Evolutionary conservation across 1,140 invertebrate species (phyloP), one percentile per base, ranked within the genome.

Genomic region (Hycleus phaleratus): DNA sequence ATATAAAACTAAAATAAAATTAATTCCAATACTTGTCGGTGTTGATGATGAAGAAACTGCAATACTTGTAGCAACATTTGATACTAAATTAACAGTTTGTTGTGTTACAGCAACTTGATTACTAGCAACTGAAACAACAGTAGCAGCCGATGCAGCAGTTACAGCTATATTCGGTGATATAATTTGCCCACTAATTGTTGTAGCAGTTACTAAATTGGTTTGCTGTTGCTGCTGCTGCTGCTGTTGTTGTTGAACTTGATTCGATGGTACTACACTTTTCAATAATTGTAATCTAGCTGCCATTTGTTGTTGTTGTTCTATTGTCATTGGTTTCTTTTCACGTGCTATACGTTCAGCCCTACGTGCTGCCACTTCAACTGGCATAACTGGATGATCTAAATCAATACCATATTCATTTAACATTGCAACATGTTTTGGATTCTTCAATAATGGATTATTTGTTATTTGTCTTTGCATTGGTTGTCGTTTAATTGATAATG

Each of bases 351-450:
- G 78, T 66, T 96, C 93, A 2, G 89, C 90, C 63, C 92, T 79
- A 49, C 85, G 85, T 5, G 83, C 79, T 2, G 93, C 93, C 38
- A 97, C 88, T 63, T 93, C 87, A 63, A 87, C 82, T 0, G 93
- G 93, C 54, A 83, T 81, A 12, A 93, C 74, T 0, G 93, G 93
- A 59, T 79, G 81, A 62, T 97, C 94, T 67, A 94, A 91, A 67
- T 85, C 84, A 46, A 98, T 89, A 4, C 87, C 87, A 71, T 83
- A 86, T 46, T 96, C 92, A 26, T 83, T 79, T 58, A 96, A 73
- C 39, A 94, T 82, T 25, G 85, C 83, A 3, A 88, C 82, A 69
- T 95, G 91, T 68, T 94, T 95, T 4, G 86, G 84, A 77, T 91
- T 93, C 68, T 88, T 91, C 51, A 84, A 75, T 10, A 77, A 78